These are phyloP conservation scores for Drosophila quadrilineata DNA, from an alignment of 1,140 invertebrate species.

Conservation along the genomic window DNA sequence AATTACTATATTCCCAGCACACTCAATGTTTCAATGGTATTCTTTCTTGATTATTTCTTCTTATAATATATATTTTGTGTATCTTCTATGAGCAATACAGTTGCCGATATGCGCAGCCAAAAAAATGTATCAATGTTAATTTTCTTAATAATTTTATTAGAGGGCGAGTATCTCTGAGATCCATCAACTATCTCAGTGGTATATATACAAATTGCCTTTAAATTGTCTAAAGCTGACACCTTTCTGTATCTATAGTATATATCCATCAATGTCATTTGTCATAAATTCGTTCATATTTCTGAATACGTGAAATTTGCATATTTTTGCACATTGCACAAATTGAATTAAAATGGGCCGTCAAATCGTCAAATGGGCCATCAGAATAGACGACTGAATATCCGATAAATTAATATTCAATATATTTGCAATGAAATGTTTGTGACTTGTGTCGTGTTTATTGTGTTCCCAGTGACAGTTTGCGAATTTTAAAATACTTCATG, in stretches of 20 bases:
- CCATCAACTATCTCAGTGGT: too few species aligned
- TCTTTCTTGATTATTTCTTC: constrained; percentile 36
- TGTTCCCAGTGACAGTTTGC: constrained; percentile 58
- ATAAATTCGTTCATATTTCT: constrained; percentile 52
- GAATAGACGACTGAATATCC: constrained; percentile 17
- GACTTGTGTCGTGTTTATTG: constrained; percentile 62
- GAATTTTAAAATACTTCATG: constrained; percentile 67
- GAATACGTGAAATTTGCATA: constrained; percentile 29
- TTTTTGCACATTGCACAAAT: constrained; percentile 51
- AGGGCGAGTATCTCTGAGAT: too few species aligned
- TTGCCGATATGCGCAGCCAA: constrained; percentile 27
- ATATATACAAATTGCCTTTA: constrained; percentile 26
- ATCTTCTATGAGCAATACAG: constrained; percentile 32
- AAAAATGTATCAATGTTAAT: not conserved
- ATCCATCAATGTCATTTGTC: constrained; percentile 51
- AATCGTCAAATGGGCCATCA: constrained; percentile 40
- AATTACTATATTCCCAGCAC: too few species aligned
- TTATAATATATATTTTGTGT: constrained; percentile 22
- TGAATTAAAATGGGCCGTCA: constrained; percentile 57
- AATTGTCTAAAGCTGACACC: constrained; percentile 10
- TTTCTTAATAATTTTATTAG: not conserved
- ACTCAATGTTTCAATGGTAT: constrained; percentile 57
- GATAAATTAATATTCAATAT: constrained; percentile 72
- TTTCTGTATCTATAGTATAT: too few species aligned
- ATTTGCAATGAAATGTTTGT: constrained; percentile 67